Conservation (phyloP, 1,140 invertebrate species). For the Neelides sp. region DNA sequence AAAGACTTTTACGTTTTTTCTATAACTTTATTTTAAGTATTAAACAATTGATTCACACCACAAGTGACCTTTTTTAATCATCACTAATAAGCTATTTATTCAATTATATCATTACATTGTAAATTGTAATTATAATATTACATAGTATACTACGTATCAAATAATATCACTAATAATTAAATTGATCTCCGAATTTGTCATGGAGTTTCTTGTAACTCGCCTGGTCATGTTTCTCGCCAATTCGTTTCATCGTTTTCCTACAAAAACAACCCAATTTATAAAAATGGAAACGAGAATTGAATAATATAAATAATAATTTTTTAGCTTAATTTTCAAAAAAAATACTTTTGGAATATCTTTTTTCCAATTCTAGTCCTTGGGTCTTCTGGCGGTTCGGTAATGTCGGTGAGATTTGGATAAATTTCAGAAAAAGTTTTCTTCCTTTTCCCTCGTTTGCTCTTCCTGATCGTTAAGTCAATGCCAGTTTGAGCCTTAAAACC, state of each 20-base stretch:
- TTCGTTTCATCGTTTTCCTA: slow-evolving; percentile 36
- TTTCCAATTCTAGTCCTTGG: slow-evolving; percentile 30
- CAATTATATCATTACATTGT: neutral
- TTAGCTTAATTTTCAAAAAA: neutral
- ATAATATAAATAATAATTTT: neutral
- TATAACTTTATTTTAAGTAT: neutral
- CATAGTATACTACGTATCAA: neutral
- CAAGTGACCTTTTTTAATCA: neutral
- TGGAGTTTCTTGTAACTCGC: slow-evolving; percentile 38
- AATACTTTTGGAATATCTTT: slow-evolving; percentile 32
- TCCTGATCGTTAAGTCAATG: slow-evolving; percentile 31
- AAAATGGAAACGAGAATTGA: neutral
- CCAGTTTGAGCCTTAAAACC: slow-evolving; percentile 30
- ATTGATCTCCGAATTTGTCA: slow-evolving; percentile 47
- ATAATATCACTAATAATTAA: slow-evolving; percentile 37
- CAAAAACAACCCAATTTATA: slow-evolving; percentile 11
- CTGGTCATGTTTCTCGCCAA: slow-evolving; percentile 37
- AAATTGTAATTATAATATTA: neutral
- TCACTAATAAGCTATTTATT: neutral
- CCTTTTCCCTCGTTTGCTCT: slow-evolving; percentile 24
- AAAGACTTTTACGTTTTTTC: neutral
- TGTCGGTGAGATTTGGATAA: slow-evolving; percentile 31
- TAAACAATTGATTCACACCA: neutral
- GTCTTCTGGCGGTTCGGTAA: slow-evolving; percentile 26
- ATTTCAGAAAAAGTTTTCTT: slow-evolving; percentile 20